Base-by-base conservation (phyloP, 2,113 vertebrate species). In the Melanostigma gelatinosum region DNA sequence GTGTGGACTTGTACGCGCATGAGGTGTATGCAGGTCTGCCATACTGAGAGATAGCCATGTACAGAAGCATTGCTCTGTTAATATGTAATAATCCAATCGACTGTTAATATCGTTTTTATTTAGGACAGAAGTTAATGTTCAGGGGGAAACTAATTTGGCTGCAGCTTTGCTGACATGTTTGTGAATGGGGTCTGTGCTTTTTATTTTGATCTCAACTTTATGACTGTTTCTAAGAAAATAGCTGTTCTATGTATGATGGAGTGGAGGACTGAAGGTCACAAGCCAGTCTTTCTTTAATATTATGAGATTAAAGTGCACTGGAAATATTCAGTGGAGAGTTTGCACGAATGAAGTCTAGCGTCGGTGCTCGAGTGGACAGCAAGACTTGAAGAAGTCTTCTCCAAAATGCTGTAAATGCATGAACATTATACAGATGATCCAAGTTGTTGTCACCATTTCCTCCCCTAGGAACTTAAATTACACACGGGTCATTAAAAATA, bases 181-280 rank as follows among this genome's bases (percentile, higher is more conserved):
- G 50, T 80, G 50, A 68, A 64, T 64, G 57, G 67, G 22, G 44
- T 48, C 27, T 75, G 36, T 72, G 68, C 62, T 63, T 58, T 72
- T 50, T 32, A 29, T 72, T 72, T 72, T 55, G 66, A 73, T 66
- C 44, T 84, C 46, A 89, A 92, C 91, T 91, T 85, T 67, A 92
- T 82, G 91, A 95, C 94, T 95, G 92, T 95, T 95, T 89, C 72
- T 80, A 81, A 71, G 75, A 57, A 85, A 76, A 75, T 87, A 91
- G 86, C 83, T 91, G 79, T 87, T n/a, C n/a, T 90, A 66, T 81
- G 72, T 85, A 42, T 42, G 18, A 85, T 58, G 58, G 15, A 64
- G 64, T 58, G 58, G 15, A 64, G 64, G 50, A 70, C 70, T 48
- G 22, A 72, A 8, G 40, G 54, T 38, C 77, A 79, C 44, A 60